Base-by-base conservation (phyloP, 2,797 vertebrate species). In the Corythornis leucogaster region DNA sequence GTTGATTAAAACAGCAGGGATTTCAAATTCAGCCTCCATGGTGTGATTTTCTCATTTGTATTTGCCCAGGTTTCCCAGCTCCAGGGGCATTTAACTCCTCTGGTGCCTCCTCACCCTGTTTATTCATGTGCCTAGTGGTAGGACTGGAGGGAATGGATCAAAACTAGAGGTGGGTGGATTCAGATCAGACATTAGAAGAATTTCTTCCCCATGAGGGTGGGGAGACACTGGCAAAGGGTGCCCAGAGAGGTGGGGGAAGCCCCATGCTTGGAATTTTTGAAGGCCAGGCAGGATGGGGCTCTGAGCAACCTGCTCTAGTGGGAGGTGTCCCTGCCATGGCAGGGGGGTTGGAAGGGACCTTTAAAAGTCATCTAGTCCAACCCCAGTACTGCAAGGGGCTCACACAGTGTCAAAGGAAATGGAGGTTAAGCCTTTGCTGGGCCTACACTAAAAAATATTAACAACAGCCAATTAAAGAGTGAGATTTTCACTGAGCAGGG, bases 1-100 rank as follows among this genome's bases (percentile, higher is more conserved):
- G 54, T 50, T 79, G 87, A 90, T 91, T 73, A 51, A 73, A 90
- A 18, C 70, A 88, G 83, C 85, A 70, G 83, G 83, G 87, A 67
- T 86, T 76, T 58, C 20, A 18, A 62, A 68, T 45, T n/a, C 63
- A 43, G 30, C 1, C 85, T 79, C 31, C 59, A 15, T 8, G 0
- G 0, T 11, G 22, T 14, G 43, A 63, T 66, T 76, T 86, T 43
- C 38, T 54, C 42, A 9, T 20, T 42, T 45, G 55, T 26, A 18
- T 33, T 76, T 53, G 67, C 7, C 55, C 70, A 33, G 77, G 74
- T 83, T 83, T 53, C 24, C 12, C 70, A 62, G 87, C 3, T 74
- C n/a, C 63, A n/a, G 6, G 5, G 6, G 5, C 76, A 89, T 69
- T 84, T 18, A 85, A 42, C 20, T 77, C 77, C 31, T 76, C 50